A percentile compares a stretch with the other conserved stretches of the same genome.
phyloP scores from a whole-genome alignment of 2,113 vertebrate species.

The Rhinopomastus cyanomelas region DNA sequence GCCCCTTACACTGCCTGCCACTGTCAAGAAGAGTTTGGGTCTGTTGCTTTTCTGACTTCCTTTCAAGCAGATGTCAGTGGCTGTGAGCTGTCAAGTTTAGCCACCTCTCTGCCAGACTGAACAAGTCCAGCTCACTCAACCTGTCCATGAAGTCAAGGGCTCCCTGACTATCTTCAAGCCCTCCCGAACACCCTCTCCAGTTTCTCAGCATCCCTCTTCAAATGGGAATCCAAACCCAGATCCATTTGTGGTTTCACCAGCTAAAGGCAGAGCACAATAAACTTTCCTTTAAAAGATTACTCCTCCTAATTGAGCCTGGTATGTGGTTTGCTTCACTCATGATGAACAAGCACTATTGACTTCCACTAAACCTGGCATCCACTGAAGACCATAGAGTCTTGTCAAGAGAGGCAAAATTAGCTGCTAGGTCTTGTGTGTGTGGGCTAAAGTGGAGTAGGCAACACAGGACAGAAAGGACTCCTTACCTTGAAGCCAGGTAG shows the following conservation, averaged over 20 bases:
- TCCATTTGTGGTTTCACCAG: background rate
- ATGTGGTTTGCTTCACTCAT: background rate
- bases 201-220: background rate
- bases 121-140: background rate
- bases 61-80: background rate
- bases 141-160: background rate
- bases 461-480: background rate
- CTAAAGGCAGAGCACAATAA: background rate
- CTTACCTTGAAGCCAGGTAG: constrained; percentile 34
- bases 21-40: background rate
- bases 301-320: background rate
- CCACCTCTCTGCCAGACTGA: background rate
- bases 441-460: background rate
- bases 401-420: background rate
- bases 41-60: background rate
- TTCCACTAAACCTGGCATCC: background rate
- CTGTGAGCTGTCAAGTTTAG: background rate
- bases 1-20: background rate
- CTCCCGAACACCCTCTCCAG: background rate
- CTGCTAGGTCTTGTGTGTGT: background rate
- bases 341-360: background rate
- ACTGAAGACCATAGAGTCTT: background rate
- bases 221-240: background rate
- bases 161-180: background rate
- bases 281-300: background rate